A percentile compares a stretch with the other conserved stretches of the same genome.
Conservation (phyloP, 1,140 invertebrate genomes). For the Pomacea maculata region DNA sequence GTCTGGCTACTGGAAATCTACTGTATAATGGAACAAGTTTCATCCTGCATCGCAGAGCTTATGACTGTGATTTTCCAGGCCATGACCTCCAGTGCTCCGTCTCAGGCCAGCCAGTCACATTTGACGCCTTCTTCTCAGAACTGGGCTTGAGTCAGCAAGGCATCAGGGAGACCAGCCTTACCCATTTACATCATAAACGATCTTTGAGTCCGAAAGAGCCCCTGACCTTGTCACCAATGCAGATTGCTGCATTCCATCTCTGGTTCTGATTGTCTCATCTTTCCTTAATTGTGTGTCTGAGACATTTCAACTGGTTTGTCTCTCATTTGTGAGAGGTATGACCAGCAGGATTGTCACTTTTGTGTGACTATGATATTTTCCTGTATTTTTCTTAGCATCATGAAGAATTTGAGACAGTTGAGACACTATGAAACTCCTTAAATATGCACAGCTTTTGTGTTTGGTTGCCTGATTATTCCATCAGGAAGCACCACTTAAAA, state of each 20-base stretch:
- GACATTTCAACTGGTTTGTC: neutral
- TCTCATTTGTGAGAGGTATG: no score
- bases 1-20: slow-evolving; percentile 46
- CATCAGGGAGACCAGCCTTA: slow-evolving; percentile 51
- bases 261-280: slow-evolving; percentile 1
- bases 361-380: no score
- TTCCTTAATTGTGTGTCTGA: neutral
- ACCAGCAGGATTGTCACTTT: no score
- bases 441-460: no score
- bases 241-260: slow-evolving; percentile 28
- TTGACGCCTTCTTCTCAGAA: slow-evolving; percentile 42
- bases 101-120: slow-evolving; percentile 22
- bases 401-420: no score
- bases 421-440: no score
- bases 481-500: no score
- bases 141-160: slow-evolving; percentile 25
- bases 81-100: slow-evolving; percentile 39
- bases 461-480: no score
- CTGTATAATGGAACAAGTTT: slow-evolving; percentile 53
- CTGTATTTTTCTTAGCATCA: no score
- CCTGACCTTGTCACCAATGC: slow-evolving; percentile 24
- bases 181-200: slow-evolving; percentile 45
- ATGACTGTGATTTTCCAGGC: slow-evolving; percentile 47
- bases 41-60: slow-evolving; percentile 52
- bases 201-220: slow-evolving; percentile 6